Conservation (phyloP, 2,888 invertebrate genomes). For the Sepiola atlantica region DNA sequence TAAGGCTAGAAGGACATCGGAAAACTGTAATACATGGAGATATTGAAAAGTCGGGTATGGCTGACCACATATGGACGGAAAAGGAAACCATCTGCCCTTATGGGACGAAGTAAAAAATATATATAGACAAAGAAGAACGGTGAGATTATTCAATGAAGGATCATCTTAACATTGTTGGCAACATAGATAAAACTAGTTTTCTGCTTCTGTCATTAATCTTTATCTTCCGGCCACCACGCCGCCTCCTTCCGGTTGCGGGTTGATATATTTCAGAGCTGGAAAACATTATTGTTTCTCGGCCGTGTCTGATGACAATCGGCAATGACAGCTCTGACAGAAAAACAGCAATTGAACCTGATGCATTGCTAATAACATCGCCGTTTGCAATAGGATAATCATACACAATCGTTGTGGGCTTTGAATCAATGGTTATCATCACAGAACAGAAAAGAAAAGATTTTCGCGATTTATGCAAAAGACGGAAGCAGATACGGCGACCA, state of each 20-base stretch:
- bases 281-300: conserved; percentile 2
- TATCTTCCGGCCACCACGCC: neutral
- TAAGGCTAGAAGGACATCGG: too few relatives aligned
- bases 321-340: neutral
- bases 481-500: neutral
- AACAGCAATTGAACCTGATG: neutral
- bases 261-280: neutral
- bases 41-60: too few relatives aligned
- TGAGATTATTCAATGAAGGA: neutral
- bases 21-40: too few relatives aligned
- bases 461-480: neutral
- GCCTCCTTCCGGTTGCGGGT: neutral
- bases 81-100: too few relatives aligned
- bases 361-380: neutral
- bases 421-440: neutral
- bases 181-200: neutral
- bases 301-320: neutral
- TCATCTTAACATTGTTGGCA: too few relatives aligned
- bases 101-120: too few relatives aligned
- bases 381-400: neutral
- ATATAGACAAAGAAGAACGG: too few relatives aligned
- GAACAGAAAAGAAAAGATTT: neutral
- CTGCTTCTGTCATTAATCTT: neutral
- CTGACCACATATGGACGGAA: too few relatives aligned
- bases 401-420: neutral